Percentiles rank a stretch among this genome's conserved stretches.
Evolutionary conservation across 2,888 invertebrate species (phyloP).

Genomic region (Amphipyra berbera): DNA sequence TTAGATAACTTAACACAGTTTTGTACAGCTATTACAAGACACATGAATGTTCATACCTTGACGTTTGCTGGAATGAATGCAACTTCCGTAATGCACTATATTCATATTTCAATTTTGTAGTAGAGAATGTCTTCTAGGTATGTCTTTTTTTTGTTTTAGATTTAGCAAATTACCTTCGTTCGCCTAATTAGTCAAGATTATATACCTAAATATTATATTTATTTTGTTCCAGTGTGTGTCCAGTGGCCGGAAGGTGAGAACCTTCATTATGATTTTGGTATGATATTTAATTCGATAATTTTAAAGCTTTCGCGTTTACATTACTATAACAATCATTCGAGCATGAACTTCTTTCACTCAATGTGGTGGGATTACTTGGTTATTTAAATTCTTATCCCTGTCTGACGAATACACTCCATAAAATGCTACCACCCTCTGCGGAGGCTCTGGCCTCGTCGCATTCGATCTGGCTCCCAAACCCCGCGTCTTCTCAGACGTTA

Average conservation of each 20-base stretch:
- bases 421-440: constrained; percentile 27
- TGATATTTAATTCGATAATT: constrained; percentile 69
- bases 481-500: constrained; percentile 10
- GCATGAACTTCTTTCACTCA: constrained; percentile 81
- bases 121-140: constrained; percentile 83
- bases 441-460: constrained; percentile 10
- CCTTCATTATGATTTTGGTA: constrained; percentile 61
- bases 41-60: constrained; percentile 69
- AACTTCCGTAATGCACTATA: constrained; percentile 81
- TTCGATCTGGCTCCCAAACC: constrained; percentile 1
- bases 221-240: constrained; percentile 95
- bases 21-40: constrained; percentile 62
- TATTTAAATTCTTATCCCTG: constrained; percentile 72
- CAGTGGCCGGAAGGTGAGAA: constrained; percentile 97
- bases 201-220: constrained; percentile 52
- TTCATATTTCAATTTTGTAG: constrained; percentile 78
- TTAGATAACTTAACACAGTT: constrained; percentile 73
- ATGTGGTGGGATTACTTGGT: constrained; percentile 85
- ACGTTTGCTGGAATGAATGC: constrained; percentile 82
- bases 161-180: constrained; percentile 53
- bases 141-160: constrained; percentile 76
- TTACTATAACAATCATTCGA: constrained; percentile 86
- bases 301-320: constrained; percentile 84
- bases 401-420: constrained; percentile 22
- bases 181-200: constrained; percentile 12